These are phyloP conservation scores for Chaetodon auriga DNA, from an alignment of 2,113 vertebrate species.

Conservation along the genomic window DNA sequence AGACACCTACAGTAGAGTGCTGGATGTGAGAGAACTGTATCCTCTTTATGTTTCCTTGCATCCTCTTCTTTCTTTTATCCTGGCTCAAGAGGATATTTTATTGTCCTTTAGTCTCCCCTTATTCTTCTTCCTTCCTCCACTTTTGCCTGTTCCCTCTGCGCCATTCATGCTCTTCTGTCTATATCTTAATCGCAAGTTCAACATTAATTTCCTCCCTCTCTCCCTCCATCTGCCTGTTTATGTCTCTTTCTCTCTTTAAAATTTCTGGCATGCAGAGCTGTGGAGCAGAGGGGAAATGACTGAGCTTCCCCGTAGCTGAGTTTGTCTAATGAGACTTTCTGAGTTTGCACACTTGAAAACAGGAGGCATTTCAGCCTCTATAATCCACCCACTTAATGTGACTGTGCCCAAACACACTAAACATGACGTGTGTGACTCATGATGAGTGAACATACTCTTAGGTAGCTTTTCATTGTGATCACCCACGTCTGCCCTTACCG, in stretches of 20 bases:
- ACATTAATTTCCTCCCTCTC: constrained; percentile 73
- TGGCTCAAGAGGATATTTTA: constrained; percentile 26
- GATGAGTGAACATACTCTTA: constrained; percentile 28
- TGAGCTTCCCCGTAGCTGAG: constrained; percentile 47
- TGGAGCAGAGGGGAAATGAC: constrained; percentile 65
- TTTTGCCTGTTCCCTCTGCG: constrained; percentile 24
- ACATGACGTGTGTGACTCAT: constrained; percentile 56
- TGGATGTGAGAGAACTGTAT: background rate
- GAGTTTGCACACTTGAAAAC: constrained; percentile 61
- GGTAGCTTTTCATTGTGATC: constrained; percentile 38
- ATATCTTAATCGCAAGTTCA: constrained; percentile 62
- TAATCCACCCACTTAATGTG: constrained; percentile 57
- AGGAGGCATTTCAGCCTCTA: constrained; percentile 59
- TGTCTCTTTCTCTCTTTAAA: constrained; percentile 47
- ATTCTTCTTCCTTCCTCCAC: constrained; percentile 35
- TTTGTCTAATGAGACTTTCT: constrained; percentile 63
- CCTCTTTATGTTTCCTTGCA: constrained; percentile 1
- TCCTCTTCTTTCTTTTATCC: constrained; percentile 26
- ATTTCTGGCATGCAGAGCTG: constrained; percentile 56
- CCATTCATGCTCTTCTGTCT: constrained; percentile 49
- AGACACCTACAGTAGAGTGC: background rate
- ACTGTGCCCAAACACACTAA: constrained; percentile 56
- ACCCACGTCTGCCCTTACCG: constrained; percentile 26
- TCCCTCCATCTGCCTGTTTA: constrained; percentile 48
- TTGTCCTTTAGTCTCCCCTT: constrained; percentile 37